These are phyloP conservation scores for Eurypyga helias DNA, from an alignment of 2,113 vertebrate species.

Conservation along the genomic window DNA sequence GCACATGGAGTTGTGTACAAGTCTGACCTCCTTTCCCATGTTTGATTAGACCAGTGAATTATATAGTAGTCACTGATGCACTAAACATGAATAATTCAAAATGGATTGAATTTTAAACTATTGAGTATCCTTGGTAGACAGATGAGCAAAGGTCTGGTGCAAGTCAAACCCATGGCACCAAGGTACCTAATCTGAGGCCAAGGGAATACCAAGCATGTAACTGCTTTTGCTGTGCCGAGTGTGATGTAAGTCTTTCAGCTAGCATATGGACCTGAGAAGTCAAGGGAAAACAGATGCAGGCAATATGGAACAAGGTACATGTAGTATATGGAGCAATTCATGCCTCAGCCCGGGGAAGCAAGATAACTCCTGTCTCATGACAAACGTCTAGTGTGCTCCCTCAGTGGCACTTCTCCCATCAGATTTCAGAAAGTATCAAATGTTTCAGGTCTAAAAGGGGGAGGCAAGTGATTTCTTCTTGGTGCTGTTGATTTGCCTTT, in stretches of 20 bases:
- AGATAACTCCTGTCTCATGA: background rate
- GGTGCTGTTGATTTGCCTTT: background rate
- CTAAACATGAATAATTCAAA: constrained; percentile 55
- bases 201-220: background rate
- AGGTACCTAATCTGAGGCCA: background rate
- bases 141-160: background rate
- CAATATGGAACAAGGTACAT: background rate
- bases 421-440: background rate
- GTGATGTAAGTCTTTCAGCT: background rate
- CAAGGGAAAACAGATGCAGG: background rate
- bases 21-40: constrained; percentile 32
- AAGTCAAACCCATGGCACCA: background rate
- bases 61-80: constrained; percentile 15
- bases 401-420: background rate
- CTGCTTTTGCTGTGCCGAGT: background rate
- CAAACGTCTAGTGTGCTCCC: background rate
- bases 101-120: constrained; percentile 34
- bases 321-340: background rate
- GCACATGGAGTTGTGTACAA: background rate
- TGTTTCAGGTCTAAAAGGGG: background rate
- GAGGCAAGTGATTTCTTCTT: background rate
- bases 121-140: background rate
- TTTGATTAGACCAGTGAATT: constrained; percentile 10
- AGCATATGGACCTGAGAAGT: background rate
- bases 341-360: background rate